Evolutionary conservation across 2,888 invertebrate species (phyloP).

Genomic region (Pristionchus exspectatus): DNA sequence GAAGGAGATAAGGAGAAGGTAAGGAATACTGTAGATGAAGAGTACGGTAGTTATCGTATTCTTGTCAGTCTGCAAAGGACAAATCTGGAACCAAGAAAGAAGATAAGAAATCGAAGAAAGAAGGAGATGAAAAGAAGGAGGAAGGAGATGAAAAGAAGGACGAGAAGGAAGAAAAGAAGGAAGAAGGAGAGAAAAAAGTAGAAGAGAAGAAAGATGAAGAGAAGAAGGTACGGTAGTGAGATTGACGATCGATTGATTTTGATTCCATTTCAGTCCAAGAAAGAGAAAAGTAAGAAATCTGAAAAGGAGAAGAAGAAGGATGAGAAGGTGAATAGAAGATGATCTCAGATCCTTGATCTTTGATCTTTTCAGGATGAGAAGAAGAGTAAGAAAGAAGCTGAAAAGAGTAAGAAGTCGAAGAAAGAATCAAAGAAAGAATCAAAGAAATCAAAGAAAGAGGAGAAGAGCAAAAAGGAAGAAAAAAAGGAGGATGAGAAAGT

Average conservation of each 20-base stretch:
- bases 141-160: slow-evolving; percentile 35
- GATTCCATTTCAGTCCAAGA: slow-evolving; percentile 46
- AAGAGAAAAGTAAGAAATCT: slow-evolving; percentile 38
- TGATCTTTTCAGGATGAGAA: slow-evolving; percentile 18
- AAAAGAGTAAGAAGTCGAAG: slow-evolving; percentile 57
- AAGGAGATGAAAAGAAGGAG: slow-evolving; percentile 7
- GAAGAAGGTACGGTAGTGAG: slow-evolving; percentile 11
- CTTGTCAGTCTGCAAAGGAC: neutral
- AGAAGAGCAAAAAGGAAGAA: slow-evolving; percentile 31
- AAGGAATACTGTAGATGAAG: neutral
- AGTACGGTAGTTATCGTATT: neutral
- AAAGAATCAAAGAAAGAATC: slow-evolving; percentile 51
- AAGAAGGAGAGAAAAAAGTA: slow-evolving; percentile 31
- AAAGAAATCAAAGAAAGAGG: slow-evolving; percentile 26
- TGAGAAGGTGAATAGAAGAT: neutral
- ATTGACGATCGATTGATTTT: slow-evolving; percentile 10
- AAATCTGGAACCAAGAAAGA: slow-evolving; percentile 10
- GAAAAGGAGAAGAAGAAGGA: slow-evolving; percentile 54
- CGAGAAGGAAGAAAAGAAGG: neutral
- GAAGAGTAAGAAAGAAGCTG: slow-evolving; percentile 52
- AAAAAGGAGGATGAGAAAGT: slow-evolving; percentile 40
- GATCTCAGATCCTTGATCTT: neutral
- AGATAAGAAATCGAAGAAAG: slow-evolving; percentile 19
- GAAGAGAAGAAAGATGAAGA: slow-evolving; percentile 39
- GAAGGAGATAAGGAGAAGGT: neutral